Percentiles rank a stretch among this genome's conserved stretches.
Conservation (phyloP, 2,113 vertebrate genomes). For the Solea senegalensis region DNA sequence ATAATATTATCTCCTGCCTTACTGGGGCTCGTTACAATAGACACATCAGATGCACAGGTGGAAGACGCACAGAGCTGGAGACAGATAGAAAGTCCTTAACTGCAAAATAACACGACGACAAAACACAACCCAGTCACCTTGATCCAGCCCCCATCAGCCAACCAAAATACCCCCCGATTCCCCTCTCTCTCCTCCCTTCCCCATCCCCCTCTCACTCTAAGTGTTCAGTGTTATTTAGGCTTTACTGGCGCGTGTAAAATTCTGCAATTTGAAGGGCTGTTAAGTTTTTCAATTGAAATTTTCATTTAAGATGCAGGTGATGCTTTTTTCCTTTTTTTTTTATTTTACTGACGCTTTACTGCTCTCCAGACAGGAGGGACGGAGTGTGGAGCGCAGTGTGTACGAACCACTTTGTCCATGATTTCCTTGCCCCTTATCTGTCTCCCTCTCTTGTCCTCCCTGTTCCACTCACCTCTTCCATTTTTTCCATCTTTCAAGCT, state of each 20-base stretch:
- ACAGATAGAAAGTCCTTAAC: conserved; percentile 58
- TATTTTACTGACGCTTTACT: conserved; percentile 98
- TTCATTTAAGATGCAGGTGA: conserved; percentile 99
- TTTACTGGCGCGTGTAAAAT: conserved; percentile 99
- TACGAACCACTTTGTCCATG: conserved; percentile 76
- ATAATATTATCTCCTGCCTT: not conserved
- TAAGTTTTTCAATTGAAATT: conserved; percentile 99
- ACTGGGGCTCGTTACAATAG: not conserved
- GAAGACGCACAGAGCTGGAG: conserved; percentile 6
- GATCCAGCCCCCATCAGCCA: conserved; percentile 78
- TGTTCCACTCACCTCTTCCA: conserved; percentile 1
- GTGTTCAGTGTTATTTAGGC: conserved; percentile 99
- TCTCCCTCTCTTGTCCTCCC: conserved; percentile 5
- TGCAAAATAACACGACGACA: conserved; percentile 88
- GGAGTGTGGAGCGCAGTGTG: conserved; percentile 77
- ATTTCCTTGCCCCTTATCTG: conserved; percentile 28
- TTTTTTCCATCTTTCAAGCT: conserved; percentile 20
- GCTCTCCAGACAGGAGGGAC: conserved; percentile 94
- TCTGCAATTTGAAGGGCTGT: conserved; percentile 99
- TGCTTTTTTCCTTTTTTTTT: conserved; percentile 90
- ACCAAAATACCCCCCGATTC: conserved; percentile 68
- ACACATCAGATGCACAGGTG: not conserved
- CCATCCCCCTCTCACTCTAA: conserved; percentile 53
- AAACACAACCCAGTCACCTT: conserved; percentile 97
- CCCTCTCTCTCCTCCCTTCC: conserved; percentile 47